A percentile compares a stretch with the other conserved stretches of the same genome.
Evolutionary conservation across 30 jellyfish, hydroid and myxozoan genomes (phyloP).

Genomic region (Turritopsis dohrnii): DNA sequence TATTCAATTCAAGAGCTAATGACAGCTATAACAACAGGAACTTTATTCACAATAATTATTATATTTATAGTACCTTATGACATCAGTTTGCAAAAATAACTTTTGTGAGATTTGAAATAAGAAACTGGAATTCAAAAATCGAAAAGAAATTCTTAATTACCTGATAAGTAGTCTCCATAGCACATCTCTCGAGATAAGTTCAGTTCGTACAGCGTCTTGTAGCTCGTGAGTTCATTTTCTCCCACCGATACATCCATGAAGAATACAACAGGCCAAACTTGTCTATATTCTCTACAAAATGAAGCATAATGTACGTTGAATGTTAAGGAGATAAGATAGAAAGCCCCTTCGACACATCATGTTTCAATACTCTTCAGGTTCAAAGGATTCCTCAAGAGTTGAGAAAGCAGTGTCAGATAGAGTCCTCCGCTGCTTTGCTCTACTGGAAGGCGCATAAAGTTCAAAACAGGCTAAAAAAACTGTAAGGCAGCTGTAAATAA

Average conservation of each 20-base stretch:
- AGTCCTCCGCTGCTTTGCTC: no score
- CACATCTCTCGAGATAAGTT: not conserved
- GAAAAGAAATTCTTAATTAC: no score
- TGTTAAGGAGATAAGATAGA: not conserved
- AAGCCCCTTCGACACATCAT: not conserved
- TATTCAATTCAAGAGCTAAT: no score
- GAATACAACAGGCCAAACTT: not conserved
- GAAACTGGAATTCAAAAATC: no score
- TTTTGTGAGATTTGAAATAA: no score
- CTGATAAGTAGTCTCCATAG: not conserved
- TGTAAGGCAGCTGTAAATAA: not conserved
- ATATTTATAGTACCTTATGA: no score
- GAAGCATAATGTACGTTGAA: not conserved
- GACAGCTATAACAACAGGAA: no score
- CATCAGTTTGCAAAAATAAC: no score
- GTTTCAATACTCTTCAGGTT: not conserved
- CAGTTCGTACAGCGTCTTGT: not conserved
- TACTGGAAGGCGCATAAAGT: no score
- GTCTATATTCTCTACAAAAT: not conserved
- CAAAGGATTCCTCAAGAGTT: not conserved
- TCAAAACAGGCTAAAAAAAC: no score
- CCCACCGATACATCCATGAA: not conserved
- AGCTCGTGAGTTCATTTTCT: not conserved
- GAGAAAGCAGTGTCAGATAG: not conserved
- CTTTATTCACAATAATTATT: no score